These are phyloP conservation scores for Somateria mollissima DNA, from an alignment of 2,797 vertebrate genomes.

Conservation along the genomic window DNA sequence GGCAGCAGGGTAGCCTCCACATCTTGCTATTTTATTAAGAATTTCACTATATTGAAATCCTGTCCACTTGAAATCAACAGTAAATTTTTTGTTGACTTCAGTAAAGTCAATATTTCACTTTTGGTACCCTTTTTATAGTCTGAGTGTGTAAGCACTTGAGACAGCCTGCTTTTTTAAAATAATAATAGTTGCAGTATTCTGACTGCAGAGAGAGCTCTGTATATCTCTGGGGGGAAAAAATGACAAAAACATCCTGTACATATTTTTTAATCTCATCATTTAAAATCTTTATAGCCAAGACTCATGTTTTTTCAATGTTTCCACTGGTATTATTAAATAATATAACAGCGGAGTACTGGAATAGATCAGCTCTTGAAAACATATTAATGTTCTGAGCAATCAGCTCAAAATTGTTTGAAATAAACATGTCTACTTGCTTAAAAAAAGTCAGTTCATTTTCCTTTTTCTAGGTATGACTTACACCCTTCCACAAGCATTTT, in stretches of 20 bases:
- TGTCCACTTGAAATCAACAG: neutral
- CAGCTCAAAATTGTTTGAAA: constrained; percentile 30
- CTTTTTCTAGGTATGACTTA: constrained; percentile 7
- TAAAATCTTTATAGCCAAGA: neutral
- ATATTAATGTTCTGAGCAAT: constrained; percentile 9
- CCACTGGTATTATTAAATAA: neutral
- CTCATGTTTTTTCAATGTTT: neutral
- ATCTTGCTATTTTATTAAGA: neutral
- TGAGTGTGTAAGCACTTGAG: neutral
- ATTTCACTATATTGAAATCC: neutral
- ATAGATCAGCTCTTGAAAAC: constrained; percentile 1
- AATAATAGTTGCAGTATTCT: neutral
- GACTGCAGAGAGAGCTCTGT: neutral
- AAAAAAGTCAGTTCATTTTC: constrained; percentile 43
- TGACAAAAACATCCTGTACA: neutral
- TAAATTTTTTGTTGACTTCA: neutral
- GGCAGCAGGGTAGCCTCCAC: neutral
- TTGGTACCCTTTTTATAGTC: neutral
- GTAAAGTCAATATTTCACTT: neutral
- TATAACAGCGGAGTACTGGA: neutral
- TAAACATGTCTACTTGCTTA: constrained; percentile 40
- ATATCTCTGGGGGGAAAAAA: neutral
- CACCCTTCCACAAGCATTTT: neutral
- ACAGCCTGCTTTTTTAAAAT: neutral
- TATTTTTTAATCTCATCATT: neutral